Percentiles rank a stretch among this genome's conserved stretches.
Evolutionary conservation across 1,140 invertebrate genomes (phyloP).

Genomic region (Subanguina moxae): DNA sequence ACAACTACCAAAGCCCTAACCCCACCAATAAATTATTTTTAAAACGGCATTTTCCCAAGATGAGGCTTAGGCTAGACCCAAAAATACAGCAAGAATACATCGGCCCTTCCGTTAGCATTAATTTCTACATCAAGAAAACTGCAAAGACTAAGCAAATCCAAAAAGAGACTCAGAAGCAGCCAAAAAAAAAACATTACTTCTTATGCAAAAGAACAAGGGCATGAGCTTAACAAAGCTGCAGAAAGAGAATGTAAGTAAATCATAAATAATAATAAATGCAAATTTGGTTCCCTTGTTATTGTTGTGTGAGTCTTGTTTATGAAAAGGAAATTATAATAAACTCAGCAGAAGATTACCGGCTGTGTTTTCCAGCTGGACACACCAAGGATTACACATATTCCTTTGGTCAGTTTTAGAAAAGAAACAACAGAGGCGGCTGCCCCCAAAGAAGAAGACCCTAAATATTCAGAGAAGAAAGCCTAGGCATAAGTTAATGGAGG

Average conservation of each 20-base stretch:
- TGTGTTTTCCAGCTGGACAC: neutral
- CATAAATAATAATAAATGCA: constrained; percentile 2
- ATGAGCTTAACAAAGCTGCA: no score
- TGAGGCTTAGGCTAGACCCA: no score
- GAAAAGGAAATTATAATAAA: neutral
- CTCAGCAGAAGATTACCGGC: constrained; percentile 3
- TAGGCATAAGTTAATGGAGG: neutral
- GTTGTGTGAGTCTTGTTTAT: neutral
- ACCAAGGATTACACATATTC: neutral
- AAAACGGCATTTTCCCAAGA: no score
- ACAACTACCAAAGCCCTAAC: no score
- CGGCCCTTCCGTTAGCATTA: no score
- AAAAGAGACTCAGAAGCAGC: no score
- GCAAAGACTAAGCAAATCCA: no score
- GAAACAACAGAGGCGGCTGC: neutral
- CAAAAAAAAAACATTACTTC: no score
- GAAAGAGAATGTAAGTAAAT: neutral
- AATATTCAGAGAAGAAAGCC: neutral
- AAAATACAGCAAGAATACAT: no score
- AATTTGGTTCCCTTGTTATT: neutral
- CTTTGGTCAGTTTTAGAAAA: neutral
- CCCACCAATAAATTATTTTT: no score
- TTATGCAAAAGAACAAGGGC: no score
- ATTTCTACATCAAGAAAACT: no score
- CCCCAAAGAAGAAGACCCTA: neutral